phyloP scores from a whole-genome alignment of 2,888 invertebrate genomes.

The Diachrysia chrysitis region DNA sequence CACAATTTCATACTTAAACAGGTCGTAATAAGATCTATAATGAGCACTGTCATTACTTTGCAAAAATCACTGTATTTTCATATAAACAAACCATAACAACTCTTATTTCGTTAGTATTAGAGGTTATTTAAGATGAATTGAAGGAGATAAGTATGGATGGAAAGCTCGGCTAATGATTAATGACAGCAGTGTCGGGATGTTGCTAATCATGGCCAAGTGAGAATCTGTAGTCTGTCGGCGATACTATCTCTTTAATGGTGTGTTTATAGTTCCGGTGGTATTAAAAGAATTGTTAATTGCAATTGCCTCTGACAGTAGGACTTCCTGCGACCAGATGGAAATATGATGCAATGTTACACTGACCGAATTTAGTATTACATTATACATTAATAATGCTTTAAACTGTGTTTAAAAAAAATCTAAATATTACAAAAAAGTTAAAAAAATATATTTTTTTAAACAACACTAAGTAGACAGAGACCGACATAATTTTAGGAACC shows the following conservation, averaged over 20 bases:
- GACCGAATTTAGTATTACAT: background rate
- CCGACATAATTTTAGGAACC: too few relatives aligned
- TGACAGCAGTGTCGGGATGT: conserved; percentile 70
- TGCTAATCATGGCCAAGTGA: conserved; percentile 69
- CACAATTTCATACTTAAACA: conserved; percentile 55
- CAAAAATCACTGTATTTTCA: conserved; percentile 35
- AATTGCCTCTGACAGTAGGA: conserved; percentile 29
- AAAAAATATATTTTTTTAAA: too few relatives aligned
- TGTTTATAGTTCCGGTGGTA: conserved; percentile 44
- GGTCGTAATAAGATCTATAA: conserved; percentile 53
- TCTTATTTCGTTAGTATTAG: conserved; percentile 48
- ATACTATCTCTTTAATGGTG: conserved; percentile 57
- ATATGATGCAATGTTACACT: conserved; percentile 26
- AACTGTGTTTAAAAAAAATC: background rate
- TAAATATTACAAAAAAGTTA: background rate
- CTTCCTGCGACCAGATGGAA: conserved; percentile 25
- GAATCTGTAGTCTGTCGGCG: conserved; percentile 60
- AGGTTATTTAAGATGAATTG: conserved; percentile 30
- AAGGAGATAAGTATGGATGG: conserved; percentile 55
- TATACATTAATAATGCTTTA: background rate
- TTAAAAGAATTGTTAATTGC: conserved; percentile 38
- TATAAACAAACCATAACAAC: conserved; percentile 54
- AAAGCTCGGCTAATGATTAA: conserved; percentile 71
- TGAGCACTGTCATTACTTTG: conserved; percentile 37
- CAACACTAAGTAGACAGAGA: too few relatives aligned